Evolutionary conservation across 2,888 invertebrate genomes (phyloP), one percentile per base, ranked within the genome.

Genomic region (Proisotoma minuta): DNA sequence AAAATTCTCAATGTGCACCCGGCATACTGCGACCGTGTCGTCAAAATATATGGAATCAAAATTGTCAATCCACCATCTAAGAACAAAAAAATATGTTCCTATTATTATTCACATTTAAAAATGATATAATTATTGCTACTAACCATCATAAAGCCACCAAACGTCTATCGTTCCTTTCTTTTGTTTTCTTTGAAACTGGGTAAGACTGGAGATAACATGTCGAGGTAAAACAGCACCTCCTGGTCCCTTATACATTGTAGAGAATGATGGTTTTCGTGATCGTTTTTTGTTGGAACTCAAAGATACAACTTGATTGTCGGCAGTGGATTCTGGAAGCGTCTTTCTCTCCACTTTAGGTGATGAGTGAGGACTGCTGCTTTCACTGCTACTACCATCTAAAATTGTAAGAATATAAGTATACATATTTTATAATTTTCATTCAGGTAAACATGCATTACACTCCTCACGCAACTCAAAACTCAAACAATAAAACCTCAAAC

Each of bases 1-100:
- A 91, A 91, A 51, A 91, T 85, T 63, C 91, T 80, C 75, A 91
- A 80, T 76, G 87, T 86, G 77, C 89, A 90, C 74, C 84, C 83
- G 56, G 85, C 81, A 88, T 90, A 91, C 74, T 85, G 83, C 3
- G 86, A 83, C 67, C 91, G 84, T 73, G 87, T 87, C 52, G 89
- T 88, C 71, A 92, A 84, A 72, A 92, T 91, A 78, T 92, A 91
- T 0, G 91, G 91, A 70, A 92, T 78, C 65, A 92, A 81, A 78
- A 92, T 87, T 2, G 91, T 91, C 49, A 92, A 81, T 48, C 82
- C 91, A 75, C 90, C 90, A 40, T 72, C 72, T n/a, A n/a, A n/a
- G n/a, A n/a, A n/a, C n/a, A n/a, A n/a, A n/a, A n/a, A n/a, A n/a
- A n/a, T n/a, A 58, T 66, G 62, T 20, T 34, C 34, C 34, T 34